Conservation (phyloP, 53 echinoderm and acorn worm genomes). For the Actinopyga echinites region DNA sequence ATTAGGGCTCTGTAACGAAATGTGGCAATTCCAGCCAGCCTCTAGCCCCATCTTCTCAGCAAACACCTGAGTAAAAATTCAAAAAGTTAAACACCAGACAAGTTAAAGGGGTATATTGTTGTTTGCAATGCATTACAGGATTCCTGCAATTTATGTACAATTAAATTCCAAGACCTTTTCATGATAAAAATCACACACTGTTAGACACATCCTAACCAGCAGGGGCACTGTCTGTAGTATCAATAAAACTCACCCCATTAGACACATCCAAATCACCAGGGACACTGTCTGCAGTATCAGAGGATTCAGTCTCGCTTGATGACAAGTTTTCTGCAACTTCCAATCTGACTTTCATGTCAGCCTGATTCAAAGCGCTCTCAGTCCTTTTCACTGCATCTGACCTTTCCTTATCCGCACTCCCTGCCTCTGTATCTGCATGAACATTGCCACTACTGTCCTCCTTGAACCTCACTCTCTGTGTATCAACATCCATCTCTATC, state of each 20-base stretch:
- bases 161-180: too few relatives aligned
- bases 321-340: neutral
- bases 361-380: neutral
- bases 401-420: slow-evolving; percentile 15
- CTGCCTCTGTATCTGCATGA: neutral
- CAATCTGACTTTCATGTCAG: neutral
- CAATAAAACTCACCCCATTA: slow-evolving; percentile 83
- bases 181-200: too few relatives aligned
- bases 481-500: slow-evolving; percentile 70
- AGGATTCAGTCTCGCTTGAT: neutral
- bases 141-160: too few relatives aligned
- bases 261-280: too few relatives aligned
- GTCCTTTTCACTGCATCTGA: slow-evolving; percentile 11
- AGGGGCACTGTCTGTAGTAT: slow-evolving; percentile 89
- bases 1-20: slow-evolving; percentile 72
- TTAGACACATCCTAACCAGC: too few relatives aligned
- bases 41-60: slow-evolving; percentile 68
- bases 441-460: slow-evolving; percentile 33
- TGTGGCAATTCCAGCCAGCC: slow-evolving; percentile 99
- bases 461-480: slow-evolving; percentile 59
- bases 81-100: neutral
- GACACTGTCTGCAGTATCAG: slow-evolving; percentile 68
- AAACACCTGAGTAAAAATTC: slow-evolving; percentile 66
- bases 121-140: too few relatives aligned
- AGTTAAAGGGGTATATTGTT: too few relatives aligned